Evolutionary conservation across 2,888 invertebrate genomes (phyloP), one percentile per base, ranked within the genome.

Genomic region (Urechis unicinctus): DNA sequence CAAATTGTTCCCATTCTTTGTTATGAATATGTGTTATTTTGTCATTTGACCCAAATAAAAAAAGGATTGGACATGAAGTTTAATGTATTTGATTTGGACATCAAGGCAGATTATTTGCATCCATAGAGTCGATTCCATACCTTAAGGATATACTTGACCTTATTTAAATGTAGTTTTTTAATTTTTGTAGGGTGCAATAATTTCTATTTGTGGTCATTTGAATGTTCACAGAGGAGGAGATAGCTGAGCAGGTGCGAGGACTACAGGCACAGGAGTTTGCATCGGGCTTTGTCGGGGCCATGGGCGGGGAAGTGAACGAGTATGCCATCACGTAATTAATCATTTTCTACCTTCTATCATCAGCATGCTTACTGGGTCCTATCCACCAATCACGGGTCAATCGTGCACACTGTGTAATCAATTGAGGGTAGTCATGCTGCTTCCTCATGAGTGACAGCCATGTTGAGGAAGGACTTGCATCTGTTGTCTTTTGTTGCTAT

Each of bases 251-350:
- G 50, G 51, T 65, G 41, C 46, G 61, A 43, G 51, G 56, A 48
- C 50, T 65, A 24, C 63, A 64, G 51, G 65, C 65, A 2, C 60
- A 65, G 41, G 62, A 62, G 42, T 60, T 59, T 4, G 61, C 58
- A 17, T 36, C 36, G 9, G 36, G 36, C 9, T 36, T 36, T 36
- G 36, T 36, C 9, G 36, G 36, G 17, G 36, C 36, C 36, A 36
- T 36, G 36, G 36, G 36, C 9, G 36, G 36, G 9, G 36, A 36
- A 36, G 36, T 36, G 9, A 36, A 36, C 36, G 9, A 36, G 36
- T 36, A 36, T 17, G 36, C 36, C 9, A 17, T 13, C 36, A 36
- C 36, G 36, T 36, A 36, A 13, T n/a, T n/a, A n/a, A n/a, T n/a
- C n/a, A n/a, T n/a, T n/a, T n/a, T n/a, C n/a, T n/a, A n/a, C n/a